Evolutionary conservation across 2,888 invertebrate species (phyloP).

Genomic region (Vanessa cardui): DNA sequence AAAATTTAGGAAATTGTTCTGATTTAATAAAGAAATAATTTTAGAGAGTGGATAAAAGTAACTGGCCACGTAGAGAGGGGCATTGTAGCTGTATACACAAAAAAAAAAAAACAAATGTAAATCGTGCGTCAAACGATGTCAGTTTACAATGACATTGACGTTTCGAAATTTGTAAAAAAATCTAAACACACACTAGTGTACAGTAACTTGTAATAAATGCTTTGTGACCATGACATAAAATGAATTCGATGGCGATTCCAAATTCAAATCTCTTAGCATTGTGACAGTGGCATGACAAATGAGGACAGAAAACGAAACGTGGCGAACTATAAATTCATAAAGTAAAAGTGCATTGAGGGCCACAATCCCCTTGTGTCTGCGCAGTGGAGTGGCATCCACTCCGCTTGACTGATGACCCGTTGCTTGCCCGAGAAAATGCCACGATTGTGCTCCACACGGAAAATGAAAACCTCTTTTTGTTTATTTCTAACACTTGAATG

Average conservation of each 20-base stretch:
- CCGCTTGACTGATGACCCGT: constrained; percentile 50
- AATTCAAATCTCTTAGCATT: constrained; percentile 43
- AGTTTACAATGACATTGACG: no score
- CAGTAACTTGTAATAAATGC: background rate
- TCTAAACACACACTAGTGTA: background rate
- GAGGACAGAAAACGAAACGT: constrained; percentile 60
- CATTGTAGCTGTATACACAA: no score
- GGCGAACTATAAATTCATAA: constrained; percentile 54
- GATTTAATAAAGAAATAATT: no score
- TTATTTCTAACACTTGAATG: constrained; percentile 33
- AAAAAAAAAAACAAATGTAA: no score
- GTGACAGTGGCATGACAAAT: constrained; percentile 57
- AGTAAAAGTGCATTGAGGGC: constrained; percentile 66
- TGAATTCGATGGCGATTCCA: constrained; percentile 32
- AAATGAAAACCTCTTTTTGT: constrained; percentile 44
- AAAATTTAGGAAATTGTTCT: no score
- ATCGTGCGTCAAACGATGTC: no score
- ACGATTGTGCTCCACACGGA: constrained; percentile 50
- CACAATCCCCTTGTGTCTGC: constrained; percentile 57
- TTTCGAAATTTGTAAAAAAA: no score
- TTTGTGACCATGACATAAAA: constrained; percentile 11
- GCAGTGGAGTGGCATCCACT: constrained; percentile 59
- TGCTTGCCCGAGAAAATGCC: constrained; percentile 53
- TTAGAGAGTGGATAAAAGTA: no score
- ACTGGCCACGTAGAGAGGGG: no score